Conservation (phyloP, 1,140 invertebrate genomes). For the Panagrolaimus sp. region DNA sequence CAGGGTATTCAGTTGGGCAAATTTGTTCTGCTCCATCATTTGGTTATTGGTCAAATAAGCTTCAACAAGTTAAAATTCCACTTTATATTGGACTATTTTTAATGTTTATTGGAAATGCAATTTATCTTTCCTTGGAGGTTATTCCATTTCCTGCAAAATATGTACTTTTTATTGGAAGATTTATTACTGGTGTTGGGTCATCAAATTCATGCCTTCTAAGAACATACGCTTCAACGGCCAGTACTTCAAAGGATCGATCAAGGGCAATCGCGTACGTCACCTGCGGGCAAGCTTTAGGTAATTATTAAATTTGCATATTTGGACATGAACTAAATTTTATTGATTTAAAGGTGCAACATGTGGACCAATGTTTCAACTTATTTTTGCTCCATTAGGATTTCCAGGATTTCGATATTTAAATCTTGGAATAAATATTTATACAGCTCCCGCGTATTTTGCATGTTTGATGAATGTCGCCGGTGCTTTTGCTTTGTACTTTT, state of each 20-base stretch:
- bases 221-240: conserved; percentile 44
- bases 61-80: conserved; percentile 19
- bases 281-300: conserved; percentile 37
- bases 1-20: conserved; percentile 17
- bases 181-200: conserved; percentile 20
- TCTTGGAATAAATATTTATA: conserved; percentile 31
- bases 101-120: conserved; percentile 22
- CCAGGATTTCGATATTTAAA: conserved; percentile 23
- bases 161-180: conserved; percentile 14
- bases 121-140: conserved; percentile 35
- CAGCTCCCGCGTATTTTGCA: conserved; percentile 33
- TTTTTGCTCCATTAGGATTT: conserved; percentile 26
- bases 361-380: conserved; percentile 39
- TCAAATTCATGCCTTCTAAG: conserved; percentile 35
- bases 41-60: conserved; percentile 23
- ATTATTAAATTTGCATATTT: neutral
- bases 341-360: conserved; percentile 12
- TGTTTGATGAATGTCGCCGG: conserved; percentile 34
- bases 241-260: conserved; percentile 31
- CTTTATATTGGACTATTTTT: conserved; percentile 23
- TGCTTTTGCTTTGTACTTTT: conserved; percentile 26
- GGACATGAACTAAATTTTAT: too few species aligned
- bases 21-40: conserved; percentile 25
- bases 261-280: conserved; percentile 47
- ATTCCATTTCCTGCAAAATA: conserved; percentile 26